phyloP scores from a whole-genome alignment of 2,888 invertebrate species.

The Dugesia japonica region DNA sequence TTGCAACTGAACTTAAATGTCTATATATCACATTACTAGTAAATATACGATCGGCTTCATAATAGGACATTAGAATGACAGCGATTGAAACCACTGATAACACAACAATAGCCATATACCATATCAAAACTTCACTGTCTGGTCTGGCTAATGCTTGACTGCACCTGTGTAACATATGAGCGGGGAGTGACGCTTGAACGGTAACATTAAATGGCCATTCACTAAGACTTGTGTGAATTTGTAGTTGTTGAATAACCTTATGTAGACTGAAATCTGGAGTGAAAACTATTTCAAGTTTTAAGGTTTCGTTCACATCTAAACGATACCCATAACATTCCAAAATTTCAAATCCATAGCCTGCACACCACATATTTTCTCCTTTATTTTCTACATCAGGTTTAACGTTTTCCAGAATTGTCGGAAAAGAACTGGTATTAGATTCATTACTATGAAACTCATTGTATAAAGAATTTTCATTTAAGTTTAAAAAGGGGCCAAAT shows the following conservation, averaged over 20 bases:
- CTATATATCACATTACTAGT: constrained; percentile 44
- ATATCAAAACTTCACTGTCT: constrained; percentile 23
- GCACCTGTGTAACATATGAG: constrained; percentile 57
- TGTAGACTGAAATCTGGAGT: constrained; percentile 35
- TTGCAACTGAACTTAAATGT: background rate
- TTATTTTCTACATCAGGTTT: background rate
- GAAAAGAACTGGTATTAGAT: background rate
- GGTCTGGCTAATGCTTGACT: constrained; percentile 59
- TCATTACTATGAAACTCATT: background rate
- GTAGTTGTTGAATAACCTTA: constrained; percentile 48
- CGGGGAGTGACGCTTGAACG: constrained; percentile 57
- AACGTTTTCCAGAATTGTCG: background rate
- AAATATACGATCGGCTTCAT: constrained; percentile 60
- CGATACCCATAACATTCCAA: constrained; percentile 2
- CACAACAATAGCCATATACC: constrained; percentile 43
- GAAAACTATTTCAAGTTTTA: constrained; percentile 42
- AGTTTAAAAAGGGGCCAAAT: constrained; percentile 45
- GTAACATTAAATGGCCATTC: constrained; percentile 54
- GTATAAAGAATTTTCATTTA: background rate
- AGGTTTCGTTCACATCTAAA: constrained; percentile 54
- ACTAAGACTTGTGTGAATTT: constrained; percentile 46
- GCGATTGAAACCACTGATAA: constrained; percentile 54
- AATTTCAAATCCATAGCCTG: constrained; percentile 54
- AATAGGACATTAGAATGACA: constrained; percentile 56
- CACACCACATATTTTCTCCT: constrained; percentile 55